Evolutionary conservation across 2,888 invertebrate genomes (phyloP), one percentile per base, ranked within the genome.

Genomic region (Augiades crinisus): DNA sequence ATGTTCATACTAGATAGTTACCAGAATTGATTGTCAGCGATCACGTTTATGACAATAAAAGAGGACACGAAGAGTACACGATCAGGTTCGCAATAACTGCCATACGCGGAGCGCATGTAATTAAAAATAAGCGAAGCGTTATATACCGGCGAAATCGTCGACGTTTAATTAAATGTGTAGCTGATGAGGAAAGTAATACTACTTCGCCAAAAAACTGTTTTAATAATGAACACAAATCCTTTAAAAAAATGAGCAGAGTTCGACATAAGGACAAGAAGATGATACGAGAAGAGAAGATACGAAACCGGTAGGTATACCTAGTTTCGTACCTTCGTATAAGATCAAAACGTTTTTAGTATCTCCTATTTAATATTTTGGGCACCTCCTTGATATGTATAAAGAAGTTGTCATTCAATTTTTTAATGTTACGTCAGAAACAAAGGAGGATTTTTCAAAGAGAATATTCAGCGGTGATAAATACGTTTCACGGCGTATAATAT

Each of bases 401-500:
- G n/a, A n/a, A n/a, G n/a, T n/a, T n/a, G n/a, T n/a, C n/a, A n/a
- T n/a, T n/a, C n/a, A n/a, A n/a, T n/a, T n/a, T n/a, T n/a, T n/a
- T n/a, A n/a, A n/a, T n/a, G n/a, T n/a, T n/a, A n/a, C n/a, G n/a
- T n/a, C n/a, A n/a, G n/a, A n/a, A n/a, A n/a, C n/a, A n/a, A n/a
- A n/a, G n/a, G 14, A 46, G 19, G 16, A 37, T 37, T 30, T 47
- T 27, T 38, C 51, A 51, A 45, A 51, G 43, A 51, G 44, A 45
- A 51, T 31, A 51, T 38, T 31, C 16, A 34, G 24, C 34, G 12
- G 17, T 36, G 43, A 50, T 50, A 43, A 49, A 50, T 50, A 41
- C 41, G 22, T 19, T 30, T 13, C 5, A 10, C 19, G 12, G 22
- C 14, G 22, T 37, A 51, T 51, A 44, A 43, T 13, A 50, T 36